Conservation (phyloP, 2,797 vertebrate species). For the Syndactyla subalaris region DNA sequence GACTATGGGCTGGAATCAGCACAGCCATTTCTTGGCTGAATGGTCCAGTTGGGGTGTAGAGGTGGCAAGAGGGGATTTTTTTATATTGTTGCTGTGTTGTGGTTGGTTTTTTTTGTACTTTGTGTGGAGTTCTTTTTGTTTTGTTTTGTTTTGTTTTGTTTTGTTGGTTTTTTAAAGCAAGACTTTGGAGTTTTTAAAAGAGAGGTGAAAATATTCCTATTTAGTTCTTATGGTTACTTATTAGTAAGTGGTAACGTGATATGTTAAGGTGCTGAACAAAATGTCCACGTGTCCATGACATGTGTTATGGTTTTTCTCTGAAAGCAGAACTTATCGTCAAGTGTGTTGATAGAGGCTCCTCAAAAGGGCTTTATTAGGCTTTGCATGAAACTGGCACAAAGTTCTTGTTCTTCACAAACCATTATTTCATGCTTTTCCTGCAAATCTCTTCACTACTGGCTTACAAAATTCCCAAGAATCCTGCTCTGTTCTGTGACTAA, state of each 20-base stretch:
- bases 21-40: not conserved
- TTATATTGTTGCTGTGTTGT: not conserved
- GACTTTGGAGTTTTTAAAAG: not conserved
- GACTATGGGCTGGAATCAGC: not conserved
- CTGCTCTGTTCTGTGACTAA: not conserved
- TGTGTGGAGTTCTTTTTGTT: not conserved
- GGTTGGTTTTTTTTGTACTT: not conserved
- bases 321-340: not conserved
- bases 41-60: not conserved
- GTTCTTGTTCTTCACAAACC: not conserved
- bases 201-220: not conserved
- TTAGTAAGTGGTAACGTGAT: not conserved
- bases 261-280: not conserved
- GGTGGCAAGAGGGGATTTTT: not conserved
- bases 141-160: not conserved
- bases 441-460: not conserved
- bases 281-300: not conserved
- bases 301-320: not conserved
- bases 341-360: not conserved
- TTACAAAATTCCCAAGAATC: not conserved
- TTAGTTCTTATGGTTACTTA: not conserved
- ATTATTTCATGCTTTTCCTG: not conserved
- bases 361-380: not conserved
- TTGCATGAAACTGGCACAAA: not conserved
- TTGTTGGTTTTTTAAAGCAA: not conserved